Evolutionary conservation across 2,888 invertebrate species (phyloP), one percentile per base, ranked within the genome.

Genomic region (Tenthredo livida): DNA sequence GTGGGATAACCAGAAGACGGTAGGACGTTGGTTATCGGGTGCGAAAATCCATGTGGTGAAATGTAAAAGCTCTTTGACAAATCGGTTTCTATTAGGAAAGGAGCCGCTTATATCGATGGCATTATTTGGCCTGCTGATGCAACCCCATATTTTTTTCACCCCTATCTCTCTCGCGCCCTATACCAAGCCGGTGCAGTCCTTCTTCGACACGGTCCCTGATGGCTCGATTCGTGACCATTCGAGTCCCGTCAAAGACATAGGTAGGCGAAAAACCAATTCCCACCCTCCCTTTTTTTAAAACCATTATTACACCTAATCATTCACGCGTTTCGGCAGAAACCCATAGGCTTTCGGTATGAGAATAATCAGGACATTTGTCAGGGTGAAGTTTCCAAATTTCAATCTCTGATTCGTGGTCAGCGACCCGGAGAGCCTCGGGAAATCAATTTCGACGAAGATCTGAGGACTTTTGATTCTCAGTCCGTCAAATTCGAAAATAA

Each of bases 61-160:
- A 91, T 91, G 91, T 91, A 91, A 91, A 91, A 90, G 91, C 91
- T 89, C 88, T 90, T 90, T 91, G 91, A 91, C 91, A 91, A 91
- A 91, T 91, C 91, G 91, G 89, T 91, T 91, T 91, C 91, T 91
- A 91, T 91, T 91, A 91, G 83, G 47, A 47, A 65, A 15, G 21
- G 47, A 40, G 47, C 43, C 86, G 80, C 84, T 89, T 89, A 90
- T 91, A 91, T 91, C 89, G 91, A 91, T 91, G 88, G 90, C 90
- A 89, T 91, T 92, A 91, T 91, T 91, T 92, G 88, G 87, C 88
- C 78, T 86, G 86, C 58, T 86, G 87, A 87, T 87, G 82, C 85
- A 86, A 86, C 85, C 85, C 86, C 87, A 86, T 87, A 87, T 87
- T 33, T 33, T 33, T 37, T 47, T 12, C 33, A 10, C n/a, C 37